phyloP scores from a whole-genome alignment of 2,888 invertebrate genomes.

The Agrotis ipsilon region DNA sequence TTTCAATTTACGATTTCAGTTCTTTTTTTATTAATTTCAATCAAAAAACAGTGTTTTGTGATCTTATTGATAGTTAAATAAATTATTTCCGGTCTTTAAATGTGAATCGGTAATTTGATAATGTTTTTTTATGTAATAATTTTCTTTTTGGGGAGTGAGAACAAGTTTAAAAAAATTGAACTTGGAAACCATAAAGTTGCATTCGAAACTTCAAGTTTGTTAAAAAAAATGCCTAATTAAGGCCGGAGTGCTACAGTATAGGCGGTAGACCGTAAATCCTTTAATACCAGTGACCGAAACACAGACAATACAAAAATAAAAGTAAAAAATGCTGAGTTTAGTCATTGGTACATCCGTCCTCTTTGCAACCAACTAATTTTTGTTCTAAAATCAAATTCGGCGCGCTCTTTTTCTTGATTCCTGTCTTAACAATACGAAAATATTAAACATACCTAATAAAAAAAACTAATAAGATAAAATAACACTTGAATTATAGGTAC shows the following conservation, averaged over 20 bases:
- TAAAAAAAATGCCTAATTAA: slow-evolving; percentile 43
- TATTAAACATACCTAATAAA: too few relatives aligned
- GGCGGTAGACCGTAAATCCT: slow-evolving; percentile 75
- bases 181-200: too few relatives aligned
- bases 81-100: not conserved
- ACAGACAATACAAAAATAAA: slow-evolving; percentile 62
- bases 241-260: slow-evolving; percentile 37
- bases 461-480: too few relatives aligned
- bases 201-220: not conserved
- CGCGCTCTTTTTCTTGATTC: slow-evolving; percentile 32
- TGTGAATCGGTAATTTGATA: not conserved
- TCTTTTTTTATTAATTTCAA: not conserved
- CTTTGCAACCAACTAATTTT: slow-evolving; percentile 39
- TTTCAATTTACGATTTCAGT: slow-evolving; percentile 21
- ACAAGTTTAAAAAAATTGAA: not conserved
- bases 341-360: slow-evolving; percentile 63
- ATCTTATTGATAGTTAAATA: not conserved
- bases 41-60: slow-evolving; percentile 42
- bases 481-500: too few relatives aligned
- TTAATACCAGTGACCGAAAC: slow-evolving; percentile 61
- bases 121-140: not conserved
- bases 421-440: too few relatives aligned
- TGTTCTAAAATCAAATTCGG: slow-evolving; percentile 46
- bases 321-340: slow-evolving; percentile 43
- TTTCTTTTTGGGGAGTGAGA: not conserved